Conservation (phyloP, 2,888 invertebrate genomes). For the Athetis lepigone region DNA sequence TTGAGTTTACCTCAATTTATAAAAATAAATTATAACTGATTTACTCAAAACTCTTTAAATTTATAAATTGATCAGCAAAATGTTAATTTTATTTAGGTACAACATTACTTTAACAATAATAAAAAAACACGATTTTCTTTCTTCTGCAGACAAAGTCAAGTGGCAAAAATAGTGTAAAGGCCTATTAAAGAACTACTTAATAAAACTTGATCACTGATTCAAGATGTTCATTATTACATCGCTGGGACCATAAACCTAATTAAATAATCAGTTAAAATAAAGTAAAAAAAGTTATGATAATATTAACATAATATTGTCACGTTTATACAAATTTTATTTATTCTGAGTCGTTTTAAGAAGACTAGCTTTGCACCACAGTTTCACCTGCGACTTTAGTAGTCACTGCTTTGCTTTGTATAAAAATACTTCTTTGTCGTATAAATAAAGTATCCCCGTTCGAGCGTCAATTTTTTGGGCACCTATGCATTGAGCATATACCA, state of each 20-base stretch:
- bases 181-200: conserved; percentile 5
- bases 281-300: conserved; percentile 21
- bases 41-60: too few relatives aligned
- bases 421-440: too few relatives aligned
- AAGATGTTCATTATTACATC: conserved; percentile 13
- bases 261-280: conserved; percentile 31
- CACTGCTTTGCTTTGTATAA: too few relatives aligned
- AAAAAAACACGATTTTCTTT: background rate
- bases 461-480: too few relatives aligned
- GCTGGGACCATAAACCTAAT: conserved; percentile 23
- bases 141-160: background rate
- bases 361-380: too few relatives aligned
- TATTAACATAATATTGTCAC: conserved; percentile 42
- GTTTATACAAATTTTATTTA: conserved; percentile 44
- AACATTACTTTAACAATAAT: background rate
- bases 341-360: conserved; percentile 29
- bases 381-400: too few relatives aligned
- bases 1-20: too few relatives aligned
- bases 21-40: too few relatives aligned
- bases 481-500: too few relatives aligned
- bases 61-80: too few relatives aligned
- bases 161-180: conserved; percentile 2
- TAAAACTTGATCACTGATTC: conserved; percentile 28
- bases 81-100: too few relatives aligned
- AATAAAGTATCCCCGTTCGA: too few relatives aligned